Evolutionary conservation across 2,113 vertebrate genomes (phyloP), one percentile per base, ranked within the genome.

Genomic region (Grus americana): DNA sequence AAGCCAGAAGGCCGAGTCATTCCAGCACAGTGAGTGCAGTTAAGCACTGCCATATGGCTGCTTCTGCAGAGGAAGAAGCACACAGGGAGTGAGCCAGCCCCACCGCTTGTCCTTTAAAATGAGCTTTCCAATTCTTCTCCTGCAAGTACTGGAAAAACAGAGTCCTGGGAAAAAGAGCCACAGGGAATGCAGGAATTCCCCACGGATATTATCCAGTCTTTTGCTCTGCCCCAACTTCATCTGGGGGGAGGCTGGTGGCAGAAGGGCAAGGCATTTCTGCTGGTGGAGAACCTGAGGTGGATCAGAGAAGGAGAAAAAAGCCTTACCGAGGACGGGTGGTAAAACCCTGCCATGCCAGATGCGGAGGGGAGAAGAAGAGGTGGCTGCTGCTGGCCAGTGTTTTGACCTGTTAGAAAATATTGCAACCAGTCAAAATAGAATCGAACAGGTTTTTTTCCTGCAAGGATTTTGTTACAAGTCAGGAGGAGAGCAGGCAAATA

Each of bases 21-120:
- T 82, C 74, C 71, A 92, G 93, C 81, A 62, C 30, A 34, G 58
- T 11, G 54, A 92, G 66, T n/a, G 70, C 54, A 32, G 62, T 19
- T 89, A 86, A 95, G 62, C 3, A 5, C 30, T 79, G 92, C 93
- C 95, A 79, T 81, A 85, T 84, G 94, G 90, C 66, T 84, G 4
- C 62, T 91, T 68, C 32, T 42, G 30, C 87, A 82, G 78, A 40
- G 65, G 57, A 65, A 67, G 73, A 18, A 70, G 73, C 38, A 2
- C 52, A 1, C 34, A 2, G 30, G 61, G 84, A 93, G 52, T 2
- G 44, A 93, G 54, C 66, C n/a, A 57, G 52, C 73, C 83, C 79
- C 20, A 12, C 59, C 2, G 15, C 62, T 90, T 83, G 88, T 66
- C 40, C 76, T 91, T 42, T 67, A 8, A 49, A 79, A 79, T 16